Percentiles rank a stretch among this genome's conserved stretches.
Evolutionary conservation across 2,888 invertebrate species (phyloP).

Genomic region (Papilio protenor): DNA sequence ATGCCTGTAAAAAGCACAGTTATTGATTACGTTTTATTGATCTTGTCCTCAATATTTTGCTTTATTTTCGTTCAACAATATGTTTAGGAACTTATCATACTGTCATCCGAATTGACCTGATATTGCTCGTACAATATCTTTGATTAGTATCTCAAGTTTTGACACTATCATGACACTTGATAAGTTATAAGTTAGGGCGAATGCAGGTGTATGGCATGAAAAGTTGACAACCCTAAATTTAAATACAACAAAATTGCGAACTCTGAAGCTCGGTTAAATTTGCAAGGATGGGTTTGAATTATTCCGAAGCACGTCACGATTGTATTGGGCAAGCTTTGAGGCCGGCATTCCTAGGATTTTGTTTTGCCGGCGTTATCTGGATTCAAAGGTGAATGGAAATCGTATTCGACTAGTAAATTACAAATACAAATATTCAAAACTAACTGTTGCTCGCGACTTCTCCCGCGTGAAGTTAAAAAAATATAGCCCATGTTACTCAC

Average conservation of each 20-base stretch:
- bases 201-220: neutral
- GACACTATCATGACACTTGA: constrained; percentile 4
- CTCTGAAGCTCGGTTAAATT: constrained; percentile 13
- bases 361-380: constrained; percentile 33
- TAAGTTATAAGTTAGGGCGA: constrained; percentile 7
- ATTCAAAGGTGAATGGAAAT: constrained; percentile 36
- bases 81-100: neutral
- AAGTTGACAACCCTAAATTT: neutral
- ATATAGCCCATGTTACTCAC: too few relatives aligned
- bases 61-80: constrained; percentile 10
- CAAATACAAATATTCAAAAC: neutral
- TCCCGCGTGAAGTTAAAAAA: too few relatives aligned
- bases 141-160: constrained; percentile 9
- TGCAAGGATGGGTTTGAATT: constrained; percentile 35
- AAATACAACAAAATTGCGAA: neutral
- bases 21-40: neutral
- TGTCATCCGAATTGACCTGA: constrained; percentile 10
- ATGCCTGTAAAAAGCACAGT: neutral
- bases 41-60: neutral
- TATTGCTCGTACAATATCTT: neutral
- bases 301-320: constrained; percentile 37
- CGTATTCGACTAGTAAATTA: neutral
- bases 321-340: constrained; percentile 20
- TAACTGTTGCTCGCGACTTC: too few relatives aligned
- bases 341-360: constrained; percentile 25